Evolutionary conservation across 2,888 invertebrate species (phyloP), one percentile per base, ranked within the genome.

Genomic region (Steinernema hermaphroditum): DNA sequence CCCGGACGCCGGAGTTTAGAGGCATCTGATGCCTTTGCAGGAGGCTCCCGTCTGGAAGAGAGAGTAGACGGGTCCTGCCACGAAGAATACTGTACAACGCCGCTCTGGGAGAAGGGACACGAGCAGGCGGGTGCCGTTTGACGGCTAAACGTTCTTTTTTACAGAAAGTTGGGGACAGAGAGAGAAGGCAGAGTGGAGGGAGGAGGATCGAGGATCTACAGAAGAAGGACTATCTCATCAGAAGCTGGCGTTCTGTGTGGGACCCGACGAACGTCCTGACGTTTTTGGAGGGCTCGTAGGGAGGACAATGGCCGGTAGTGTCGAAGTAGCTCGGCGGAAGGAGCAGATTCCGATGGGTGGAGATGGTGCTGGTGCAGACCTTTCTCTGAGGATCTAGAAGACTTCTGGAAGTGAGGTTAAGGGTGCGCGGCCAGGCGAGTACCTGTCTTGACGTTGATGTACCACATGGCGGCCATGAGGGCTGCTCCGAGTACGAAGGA

Each of bases 361-460:
- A 27, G 1, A n/a, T 29, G 12, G 27, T 62, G 6, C 14, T 19
- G 14, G 62, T 62, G 32, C 62, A 62, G 32, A 62, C 62, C 32
- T 62, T 62, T 27, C 62, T 2, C 16, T 62, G 62, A 12, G 62
- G 62, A 62, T 62, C 62, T 62, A 62, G 27, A 62, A 16, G 2
- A 4, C 29, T 34, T 62, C 62, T 62, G 29, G 32, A 4, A 6
- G 16, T 37, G 4, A 46, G 16, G 1, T 32, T n/a, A n/a, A n/a
- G n/a, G n/a, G n/a, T n/a, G n/a, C n/a, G n/a, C n/a, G n/a, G n/a
- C n/a, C n/a, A n/a, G n/a, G n/a, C n/a, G n/a, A n/a, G n/a, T 62
- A 62, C 62, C 62, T 14, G 62, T 62, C 29, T 62, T 62, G 2
- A 62, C 62, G 32, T 62, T 62, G 32, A 62, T 62, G 62, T 62